Evolutionary conservation across 2,113 vertebrate species (phyloP).

Genomic region (Xenopus tropicalis): UCB_Xtro_10.0 CM004451.2:59633501-59634000

Average conservation of each 20-base stretch:
- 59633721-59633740: conserved; percentile 23
- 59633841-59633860: conserved; percentile 45
- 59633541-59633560: too few relatives aligned
- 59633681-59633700: conserved; percentile 20
- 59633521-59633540: too few relatives aligned
- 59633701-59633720: conserved; percentile 7
- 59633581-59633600: too few relatives aligned
- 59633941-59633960: conserved; percentile 6
- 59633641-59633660: conserved; percentile 3
- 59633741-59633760: conserved; percentile 48
- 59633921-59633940: conserved; percentile 27
- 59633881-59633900: conserved; percentile 20
- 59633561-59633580: too few relatives aligned
- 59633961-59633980: background rate
- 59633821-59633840: conserved; percentile 32
- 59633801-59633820: conserved; percentile 52
- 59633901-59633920: conserved; percentile 3
- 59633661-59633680: conserved; percentile 31
- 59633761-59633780: conserved; percentile 57
- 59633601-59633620: too few relatives aligned
- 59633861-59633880: conserved; percentile 47
- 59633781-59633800: conserved; percentile 55
- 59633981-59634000: background rate
- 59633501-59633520: too few relatives aligned
- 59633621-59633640: too few relatives aligned